Conservation (phyloP, 2,888 invertebrate species). For the Xylocampa areola region DNA sequence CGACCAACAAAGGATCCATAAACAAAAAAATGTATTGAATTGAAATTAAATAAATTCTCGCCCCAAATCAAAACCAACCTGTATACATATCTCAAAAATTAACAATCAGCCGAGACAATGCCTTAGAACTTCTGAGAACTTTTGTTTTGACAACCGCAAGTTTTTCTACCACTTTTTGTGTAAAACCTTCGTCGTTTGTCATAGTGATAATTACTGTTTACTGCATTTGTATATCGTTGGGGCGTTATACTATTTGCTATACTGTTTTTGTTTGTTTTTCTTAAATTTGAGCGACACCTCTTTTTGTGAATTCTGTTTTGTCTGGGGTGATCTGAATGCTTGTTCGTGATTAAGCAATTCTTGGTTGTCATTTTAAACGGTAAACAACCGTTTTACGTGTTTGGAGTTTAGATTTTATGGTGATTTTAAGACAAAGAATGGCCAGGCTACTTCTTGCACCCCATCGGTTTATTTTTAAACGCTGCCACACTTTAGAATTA, state of each 20-base stretch:
- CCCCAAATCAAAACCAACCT: slow-evolving; percentile 54
- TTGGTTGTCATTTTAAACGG: slow-evolving; percentile 5
- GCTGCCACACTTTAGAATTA: no score
- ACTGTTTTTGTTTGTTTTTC: slow-evolving; percentile 58
- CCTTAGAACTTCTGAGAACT: slow-evolving; percentile 73
- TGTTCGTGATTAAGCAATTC: slow-evolving; percentile 41
- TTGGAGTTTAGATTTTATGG: slow-evolving; percentile 14
- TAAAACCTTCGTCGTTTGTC: slow-evolving; percentile 64
- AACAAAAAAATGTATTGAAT: no score
- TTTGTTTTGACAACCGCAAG: slow-evolving; percentile 73
- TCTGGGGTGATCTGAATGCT: slow-evolving; percentile 14
- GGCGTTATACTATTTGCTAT: slow-evolving; percentile 8
- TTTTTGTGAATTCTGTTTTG: slow-evolving; percentile 35
- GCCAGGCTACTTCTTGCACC: no score
- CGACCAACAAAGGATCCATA: no score
- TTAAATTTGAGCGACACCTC: slow-evolving; percentile 47
- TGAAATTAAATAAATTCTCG: no score
- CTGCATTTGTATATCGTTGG: slow-evolving; percentile 32
- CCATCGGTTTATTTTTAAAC: no score
- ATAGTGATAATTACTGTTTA: slow-evolving; percentile 70
- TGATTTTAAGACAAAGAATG: slow-evolving; percentile 15
- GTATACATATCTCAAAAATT: slow-evolving; percentile 66
- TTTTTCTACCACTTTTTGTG: slow-evolving; percentile 61
- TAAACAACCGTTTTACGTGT: no score
- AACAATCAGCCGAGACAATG: slow-evolving; percentile 73